Percentiles rank a stretch among this genome's conserved stretches.
phyloP scores from a whole-genome alignment of 1,140 invertebrate genomes.

The Pararge aegeria region DNA sequence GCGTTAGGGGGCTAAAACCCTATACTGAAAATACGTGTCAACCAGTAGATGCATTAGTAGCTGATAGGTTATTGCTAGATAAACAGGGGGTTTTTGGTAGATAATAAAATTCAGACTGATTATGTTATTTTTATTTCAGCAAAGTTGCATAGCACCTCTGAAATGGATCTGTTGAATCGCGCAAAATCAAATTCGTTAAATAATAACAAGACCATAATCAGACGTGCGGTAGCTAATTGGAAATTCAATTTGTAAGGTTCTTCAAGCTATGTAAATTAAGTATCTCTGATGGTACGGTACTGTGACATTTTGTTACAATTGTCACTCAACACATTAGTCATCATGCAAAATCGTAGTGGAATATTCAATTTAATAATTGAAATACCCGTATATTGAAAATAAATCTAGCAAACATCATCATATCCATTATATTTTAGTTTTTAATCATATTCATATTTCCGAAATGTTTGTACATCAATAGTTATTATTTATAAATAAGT shows the following conservation, averaged over 20 bases:
- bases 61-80: too few species aligned
- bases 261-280: conserved; percentile 9
- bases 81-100: too few species aligned
- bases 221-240: conserved; percentile 10
- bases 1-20: too few species aligned
- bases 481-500: too few species aligned
- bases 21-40: too few species aligned
- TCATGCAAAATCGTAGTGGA: conserved; percentile 15
- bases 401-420: too few species aligned
- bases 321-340: conserved; percentile 5
- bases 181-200: neutral
- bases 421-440: conserved; percentile 11
- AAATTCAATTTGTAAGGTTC: conserved; percentile 4
- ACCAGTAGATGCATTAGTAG: too few species aligned
- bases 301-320: neutral
- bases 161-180: neutral
- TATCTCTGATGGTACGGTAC: conserved; percentile 9
- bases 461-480: conserved; percentile 16
- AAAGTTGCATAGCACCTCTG: conserved; percentile 19
- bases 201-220: neutral
- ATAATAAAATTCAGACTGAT: conserved; percentile 22
- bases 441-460: neutral
- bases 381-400: conserved; percentile 24
- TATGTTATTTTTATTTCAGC: conserved; percentile 19
- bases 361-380: conserved; percentile 20